phyloP scores from a whole-genome alignment of 2,113 vertebrate genomes.

The Crypturellus undulatus region DNA sequence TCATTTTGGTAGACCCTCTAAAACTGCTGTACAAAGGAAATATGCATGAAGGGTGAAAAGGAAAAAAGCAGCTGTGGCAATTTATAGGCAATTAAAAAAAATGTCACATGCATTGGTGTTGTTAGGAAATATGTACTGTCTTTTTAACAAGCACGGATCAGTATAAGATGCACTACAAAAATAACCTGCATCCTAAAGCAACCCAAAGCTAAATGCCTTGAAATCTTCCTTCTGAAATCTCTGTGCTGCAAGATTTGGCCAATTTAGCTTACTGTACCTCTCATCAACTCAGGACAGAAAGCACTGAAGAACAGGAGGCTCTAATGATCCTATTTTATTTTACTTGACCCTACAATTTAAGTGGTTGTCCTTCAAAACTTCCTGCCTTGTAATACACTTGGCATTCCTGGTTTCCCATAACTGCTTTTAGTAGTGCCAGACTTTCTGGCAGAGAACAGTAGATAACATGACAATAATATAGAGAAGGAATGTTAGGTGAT shows the following conservation, averaged over 20 bases:
- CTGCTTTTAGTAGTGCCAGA: neutral
- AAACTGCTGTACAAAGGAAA: neutral
- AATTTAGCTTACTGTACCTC: neutral
- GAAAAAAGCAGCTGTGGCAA: neutral
- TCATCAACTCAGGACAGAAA: neutral
- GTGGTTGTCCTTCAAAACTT: neutral
- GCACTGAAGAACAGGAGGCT: neutral
- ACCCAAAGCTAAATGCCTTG: neutral
- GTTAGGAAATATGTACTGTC: neutral
- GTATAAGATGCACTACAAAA: neutral
- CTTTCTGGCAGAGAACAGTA: neutral
- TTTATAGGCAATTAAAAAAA: neutral
- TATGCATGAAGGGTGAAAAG: neutral
- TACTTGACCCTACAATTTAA: neutral
- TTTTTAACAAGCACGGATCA: slow-evolving; percentile 2
- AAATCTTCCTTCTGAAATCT: neutral
- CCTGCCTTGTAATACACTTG: neutral
- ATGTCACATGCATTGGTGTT: neutral
- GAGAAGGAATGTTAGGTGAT: neutral
- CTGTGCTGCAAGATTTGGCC: neutral
- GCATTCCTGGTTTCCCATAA: neutral
- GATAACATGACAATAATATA: neutral
- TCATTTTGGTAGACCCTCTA: neutral
- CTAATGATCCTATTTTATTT: neutral
- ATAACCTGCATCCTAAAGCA: neutral